Percentiles rank a stretch among this genome's conserved stretches.
phyloP scores from a whole-genome alignment of 2,888 invertebrate species.

The Heliconius charithonia region DNA sequence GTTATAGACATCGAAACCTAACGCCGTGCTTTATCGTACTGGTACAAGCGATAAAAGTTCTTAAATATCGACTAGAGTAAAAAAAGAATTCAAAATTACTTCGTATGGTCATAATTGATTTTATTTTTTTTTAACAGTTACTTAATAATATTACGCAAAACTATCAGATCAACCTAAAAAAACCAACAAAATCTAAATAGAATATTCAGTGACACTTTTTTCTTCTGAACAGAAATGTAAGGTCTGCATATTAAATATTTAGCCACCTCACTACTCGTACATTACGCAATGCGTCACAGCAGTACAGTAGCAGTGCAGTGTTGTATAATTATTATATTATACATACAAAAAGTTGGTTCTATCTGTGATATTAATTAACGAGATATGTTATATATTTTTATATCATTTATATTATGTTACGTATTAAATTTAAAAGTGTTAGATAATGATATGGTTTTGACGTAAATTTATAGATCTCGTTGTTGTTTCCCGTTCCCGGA shows the following conservation, averaged over 20 bases:
- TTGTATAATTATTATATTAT: constrained; percentile 20
- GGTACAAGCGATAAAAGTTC: not conserved
- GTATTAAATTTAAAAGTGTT: not conserved
- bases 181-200: not conserved
- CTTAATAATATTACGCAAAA: too few relatives aligned
- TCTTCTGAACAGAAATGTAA: not conserved
- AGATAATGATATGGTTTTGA: not conserved
- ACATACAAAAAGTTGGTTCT: constrained; percentile 12
- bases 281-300: constrained; percentile 42
- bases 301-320: not conserved
- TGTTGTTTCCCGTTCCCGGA: too few relatives aligned
- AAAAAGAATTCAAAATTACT: not conserved
- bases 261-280: constrained; percentile 19
- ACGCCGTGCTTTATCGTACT: too few relatives aligned
- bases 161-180: too few relatives aligned
- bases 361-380: constrained; percentile 1
- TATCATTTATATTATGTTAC: constrained; percentile 4
- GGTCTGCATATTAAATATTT: not conserved
- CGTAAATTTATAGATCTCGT: too few relatives aligned
- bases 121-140: too few relatives aligned
- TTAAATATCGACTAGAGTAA: too few relatives aligned
- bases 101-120: not conserved
- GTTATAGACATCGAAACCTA: too few relatives aligned
- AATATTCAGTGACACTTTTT: not conserved
- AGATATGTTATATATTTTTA: constrained; percentile 2